These are phyloP conservation scores for Gallinago undulata DNA, from an alignment of 2,113 vertebrate species.

Conservation along the genomic window DNA sequence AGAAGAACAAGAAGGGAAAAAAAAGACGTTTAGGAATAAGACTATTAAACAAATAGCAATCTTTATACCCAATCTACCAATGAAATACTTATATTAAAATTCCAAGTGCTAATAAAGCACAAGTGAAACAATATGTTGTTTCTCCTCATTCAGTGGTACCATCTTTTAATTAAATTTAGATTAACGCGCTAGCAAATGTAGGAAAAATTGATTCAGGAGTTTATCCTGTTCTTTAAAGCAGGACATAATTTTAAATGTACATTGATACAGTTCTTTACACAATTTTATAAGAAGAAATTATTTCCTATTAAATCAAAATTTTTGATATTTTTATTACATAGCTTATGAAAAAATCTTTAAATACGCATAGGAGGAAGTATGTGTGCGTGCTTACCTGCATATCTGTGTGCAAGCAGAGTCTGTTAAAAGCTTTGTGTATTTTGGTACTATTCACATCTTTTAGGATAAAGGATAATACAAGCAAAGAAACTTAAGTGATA, in stretches of 20 bases:
- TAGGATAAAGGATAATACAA: slow-evolving; percentile 13
- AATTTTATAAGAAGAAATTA: slow-evolving; percentile 28
- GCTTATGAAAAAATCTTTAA: slow-evolving; percentile 28
- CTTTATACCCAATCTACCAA: not conserved
- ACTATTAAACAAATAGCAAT: not conserved
- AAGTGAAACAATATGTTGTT: slow-evolving; percentile 11
- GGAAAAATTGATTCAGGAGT: not conserved
- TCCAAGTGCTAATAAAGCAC: not conserved
- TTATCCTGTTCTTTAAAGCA: not conserved
- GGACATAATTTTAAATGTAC: slow-evolving; percentile 6
- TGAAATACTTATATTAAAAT: not conserved
- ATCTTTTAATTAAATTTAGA: slow-evolving; percentile 66
- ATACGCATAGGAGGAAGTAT: not conserved
- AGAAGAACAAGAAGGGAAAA: not conserved
- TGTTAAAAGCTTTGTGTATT: not conserved
- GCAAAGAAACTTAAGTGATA: not conserved
- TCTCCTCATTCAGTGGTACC: not conserved
- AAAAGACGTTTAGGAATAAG: not conserved
- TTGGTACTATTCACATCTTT: slow-evolving; percentile 23
- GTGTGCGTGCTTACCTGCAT: not conserved
- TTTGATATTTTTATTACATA: slow-evolving; percentile 11
- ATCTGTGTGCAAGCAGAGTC: not conserved
- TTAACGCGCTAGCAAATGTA: not conserved
- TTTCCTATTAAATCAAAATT: slow-evolving; percentile 8
- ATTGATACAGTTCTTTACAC: not conserved